Conservation (phyloP, 2,113 vertebrate genomes). For the Caranx ignobilis region DNA sequence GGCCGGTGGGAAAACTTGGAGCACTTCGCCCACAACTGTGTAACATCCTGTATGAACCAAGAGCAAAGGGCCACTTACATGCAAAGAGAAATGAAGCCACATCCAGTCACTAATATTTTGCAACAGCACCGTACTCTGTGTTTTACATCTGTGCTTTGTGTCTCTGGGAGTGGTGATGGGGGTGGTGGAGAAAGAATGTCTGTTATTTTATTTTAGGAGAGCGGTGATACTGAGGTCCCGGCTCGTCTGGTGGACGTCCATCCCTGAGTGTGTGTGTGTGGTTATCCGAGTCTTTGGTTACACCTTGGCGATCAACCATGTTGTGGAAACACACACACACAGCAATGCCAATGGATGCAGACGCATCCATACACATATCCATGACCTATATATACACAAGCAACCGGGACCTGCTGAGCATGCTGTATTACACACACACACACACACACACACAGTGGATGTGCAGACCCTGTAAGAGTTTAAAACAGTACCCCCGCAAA, state of each 20-base stretch:
- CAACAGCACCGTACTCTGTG: no score
- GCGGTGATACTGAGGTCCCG: conserved; percentile 29
- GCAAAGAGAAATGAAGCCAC: no score
- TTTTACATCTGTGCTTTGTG: conserved; percentile 26
- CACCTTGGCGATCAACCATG: conserved; percentile 31
- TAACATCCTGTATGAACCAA: no score
- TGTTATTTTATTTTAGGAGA: conserved; percentile 57
- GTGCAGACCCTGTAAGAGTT: conserved; percentile 20
- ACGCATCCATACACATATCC: conserved; percentile 1
- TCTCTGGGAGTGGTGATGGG: conserved; percentile 41
- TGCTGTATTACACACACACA: conserved; percentile 7
- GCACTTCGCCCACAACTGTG: no score
- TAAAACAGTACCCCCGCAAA: conserved; percentile 1
- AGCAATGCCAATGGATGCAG: not conserved
- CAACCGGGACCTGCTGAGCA: not conserved
- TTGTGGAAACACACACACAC: conserved; percentile 19
- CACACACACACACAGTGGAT: conserved; percentile 2
- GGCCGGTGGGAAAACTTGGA: no score
- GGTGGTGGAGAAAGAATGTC: conserved; percentile 28
- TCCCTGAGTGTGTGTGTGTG: conserved; percentile 25
- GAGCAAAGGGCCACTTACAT: no score
- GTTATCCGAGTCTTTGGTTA: conserved; percentile 47
- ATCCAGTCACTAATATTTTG: no score
- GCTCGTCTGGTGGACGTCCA: conserved; percentile 24
- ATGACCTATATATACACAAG: conserved; percentile 10